A percentile compares a stretch with the other conserved stretches of the same genome.
These are phyloP conservation scores for Baccha elongata DNA, from an alignment of 2,888 invertebrate genomes.

Conservation along the genomic window DNA sequence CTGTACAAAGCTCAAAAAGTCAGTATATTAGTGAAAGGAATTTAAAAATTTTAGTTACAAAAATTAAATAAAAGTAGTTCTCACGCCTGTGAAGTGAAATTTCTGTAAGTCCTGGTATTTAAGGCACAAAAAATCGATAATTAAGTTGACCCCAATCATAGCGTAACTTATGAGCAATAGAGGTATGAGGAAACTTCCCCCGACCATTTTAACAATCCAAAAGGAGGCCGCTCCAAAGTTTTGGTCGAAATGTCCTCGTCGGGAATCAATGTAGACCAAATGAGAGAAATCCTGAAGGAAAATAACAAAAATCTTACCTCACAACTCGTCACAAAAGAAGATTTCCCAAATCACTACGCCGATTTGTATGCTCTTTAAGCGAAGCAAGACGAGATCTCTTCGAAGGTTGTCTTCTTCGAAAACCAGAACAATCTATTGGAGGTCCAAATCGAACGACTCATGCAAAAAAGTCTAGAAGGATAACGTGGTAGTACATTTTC, in stretches of 20 bases:
- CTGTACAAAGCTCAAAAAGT: too few species aligned
- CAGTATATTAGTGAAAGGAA: too few species aligned
- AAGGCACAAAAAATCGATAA: neutral
- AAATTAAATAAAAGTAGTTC: too few species aligned
- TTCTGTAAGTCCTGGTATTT: constrained; percentile 3
- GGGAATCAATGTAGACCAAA: constrained; percentile 3
- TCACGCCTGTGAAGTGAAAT: too few species aligned
- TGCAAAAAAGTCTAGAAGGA: constrained; percentile 5
- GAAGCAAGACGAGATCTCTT: constrained; percentile 2
- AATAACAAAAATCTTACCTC: neutral
- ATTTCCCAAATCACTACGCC: neutral
- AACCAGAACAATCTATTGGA: neutral
- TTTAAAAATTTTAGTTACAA: too few species aligned
- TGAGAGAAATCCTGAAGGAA: constrained; percentile 17
- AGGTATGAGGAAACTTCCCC: neutral
- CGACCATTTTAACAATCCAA: neutral
- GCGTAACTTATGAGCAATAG: constrained; percentile 8
- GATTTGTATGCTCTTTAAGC: constrained; percentile 2
- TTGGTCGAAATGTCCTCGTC: neutral
- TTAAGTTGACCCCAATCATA: neutral
- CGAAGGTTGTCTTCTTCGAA: constrained; percentile 1
- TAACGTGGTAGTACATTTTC: constrained; percentile 12
- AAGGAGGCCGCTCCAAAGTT: neutral
- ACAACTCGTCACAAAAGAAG: neutral
- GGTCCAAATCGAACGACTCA: neutral